A percentile compares a stretch with the other conserved stretches of the same genome.
phyloP scores from a whole-genome alignment of 2,888 invertebrate species.

The Ophion slaviceki region DNA sequence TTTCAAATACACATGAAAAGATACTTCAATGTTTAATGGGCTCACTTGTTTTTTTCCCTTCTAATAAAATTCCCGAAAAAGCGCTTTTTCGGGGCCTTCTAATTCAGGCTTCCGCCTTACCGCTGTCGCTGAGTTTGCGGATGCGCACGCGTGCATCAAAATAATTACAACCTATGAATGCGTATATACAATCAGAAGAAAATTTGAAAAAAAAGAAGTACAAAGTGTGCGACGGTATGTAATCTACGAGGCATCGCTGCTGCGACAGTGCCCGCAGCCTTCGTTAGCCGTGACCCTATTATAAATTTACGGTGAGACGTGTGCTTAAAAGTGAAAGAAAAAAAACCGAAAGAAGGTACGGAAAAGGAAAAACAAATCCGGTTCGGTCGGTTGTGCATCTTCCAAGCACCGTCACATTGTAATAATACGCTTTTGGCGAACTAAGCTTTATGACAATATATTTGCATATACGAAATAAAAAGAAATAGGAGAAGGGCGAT shows the following conservation, averaged over 20 bases:
- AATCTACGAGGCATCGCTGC: neutral
- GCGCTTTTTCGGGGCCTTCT: too few species aligned
- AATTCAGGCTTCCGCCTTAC: too few species aligned
- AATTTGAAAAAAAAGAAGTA: neutral
- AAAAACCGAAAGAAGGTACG: neutral
- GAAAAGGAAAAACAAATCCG: constrained; percentile 2
- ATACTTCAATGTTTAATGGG: too few species aligned
- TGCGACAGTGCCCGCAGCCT: constrained; percentile 5
- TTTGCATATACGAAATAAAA: neutral
- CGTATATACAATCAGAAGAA: neutral
- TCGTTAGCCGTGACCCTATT: constrained; percentile 33
- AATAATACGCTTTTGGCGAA: neutral
- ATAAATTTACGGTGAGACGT: constrained; percentile 23
- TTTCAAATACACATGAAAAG: too few species aligned
- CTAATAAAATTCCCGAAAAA: too few species aligned
- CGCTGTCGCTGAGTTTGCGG: too few species aligned
- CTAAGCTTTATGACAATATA: neutral
- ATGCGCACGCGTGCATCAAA: too few species aligned
- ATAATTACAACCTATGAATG: neutral
- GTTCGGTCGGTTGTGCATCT: neutral
- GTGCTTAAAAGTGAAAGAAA: neutral
- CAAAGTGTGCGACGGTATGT: neutral
- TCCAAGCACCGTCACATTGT: neutral
- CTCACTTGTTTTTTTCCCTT: too few species aligned
- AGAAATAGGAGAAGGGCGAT: neutral